Evolutionary conservation across 2,113 vertebrate genomes (phyloP).

Genomic region (Anthoscopus minutus): DNA sequence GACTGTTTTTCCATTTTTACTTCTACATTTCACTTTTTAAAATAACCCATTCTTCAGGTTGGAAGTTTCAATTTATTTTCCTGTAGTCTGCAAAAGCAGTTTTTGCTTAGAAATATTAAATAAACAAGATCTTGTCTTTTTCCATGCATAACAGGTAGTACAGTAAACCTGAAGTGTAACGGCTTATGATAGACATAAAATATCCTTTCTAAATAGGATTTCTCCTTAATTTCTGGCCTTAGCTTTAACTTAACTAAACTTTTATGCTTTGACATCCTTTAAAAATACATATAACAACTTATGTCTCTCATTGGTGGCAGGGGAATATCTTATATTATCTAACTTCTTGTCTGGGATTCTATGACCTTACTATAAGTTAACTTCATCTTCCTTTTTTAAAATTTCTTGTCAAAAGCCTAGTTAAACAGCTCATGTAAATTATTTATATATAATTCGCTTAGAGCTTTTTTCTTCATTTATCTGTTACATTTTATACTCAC

Average conservation of each 20-base stretch:
- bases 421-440: background rate
- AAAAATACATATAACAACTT: background rate
- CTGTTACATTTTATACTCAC: background rate
- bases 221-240: background rate
- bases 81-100: background rate
- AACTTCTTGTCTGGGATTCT: background rate
- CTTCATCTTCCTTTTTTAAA: background rate
- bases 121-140: background rate
- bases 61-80: background rate
- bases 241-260: background rate
- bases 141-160: background rate
- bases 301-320: background rate
- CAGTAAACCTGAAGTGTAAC: background rate
- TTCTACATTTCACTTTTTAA: background rate
- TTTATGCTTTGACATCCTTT: background rate
- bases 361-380: background rate
- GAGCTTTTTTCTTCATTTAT: conserved; percentile 11
- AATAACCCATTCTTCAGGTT: background rate
- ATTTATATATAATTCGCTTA: conserved; percentile 8
- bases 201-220: background rate
- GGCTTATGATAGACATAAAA: background rate
- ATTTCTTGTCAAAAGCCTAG: background rate
- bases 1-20: background rate
- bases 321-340: background rate
- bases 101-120: background rate